phyloP scores from a whole-genome alignment of 2,888 invertebrate genomes.

The Trichogramma dendrolimi region DNA sequence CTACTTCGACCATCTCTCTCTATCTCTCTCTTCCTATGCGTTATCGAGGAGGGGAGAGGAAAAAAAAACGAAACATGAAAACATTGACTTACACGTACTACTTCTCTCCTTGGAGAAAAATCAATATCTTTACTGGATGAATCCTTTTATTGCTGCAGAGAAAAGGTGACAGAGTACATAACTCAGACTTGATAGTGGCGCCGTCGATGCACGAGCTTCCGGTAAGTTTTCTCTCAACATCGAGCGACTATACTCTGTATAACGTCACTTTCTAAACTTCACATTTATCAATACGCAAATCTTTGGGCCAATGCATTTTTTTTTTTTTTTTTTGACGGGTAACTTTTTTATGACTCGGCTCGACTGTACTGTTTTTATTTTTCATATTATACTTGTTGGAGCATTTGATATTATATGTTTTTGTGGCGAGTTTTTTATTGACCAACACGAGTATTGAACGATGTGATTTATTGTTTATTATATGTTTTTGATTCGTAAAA shows the following conservation, averaged over 20 bases:
- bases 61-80: too few species aligned
- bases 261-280: slow-evolving; percentile 16
- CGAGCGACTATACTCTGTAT: neutral
- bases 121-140: too few species aligned
- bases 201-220: slow-evolving; percentile 49
- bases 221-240: slow-evolving; percentile 39
- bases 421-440: neutral
- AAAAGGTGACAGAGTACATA: slow-evolving; percentile 47
- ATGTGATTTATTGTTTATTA: too few species aligned
- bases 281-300: slow-evolving; percentile 22
- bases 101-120: too few species aligned
- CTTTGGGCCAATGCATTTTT: slow-evolving; percentile 13
- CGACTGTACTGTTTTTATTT: slow-evolving; percentile 5
- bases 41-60: too few species aligned
- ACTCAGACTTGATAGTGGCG: slow-evolving; percentile 47
- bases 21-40: too few species aligned
- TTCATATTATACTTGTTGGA: neutral
- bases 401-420: neutral
- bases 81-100: too few species aligned
- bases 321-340: neutral
- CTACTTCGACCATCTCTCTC: too few species aligned
- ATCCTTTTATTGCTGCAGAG: slow-evolving; percentile 37
- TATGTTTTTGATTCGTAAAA: too few species aligned
- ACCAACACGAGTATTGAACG: too few species aligned
- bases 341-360: too few species aligned